Evolutionary conservation across 2,113 vertebrate species (phyloP), one percentile per base, ranked within the genome.

Genomic region (Asarcornis scutulata): DNA sequence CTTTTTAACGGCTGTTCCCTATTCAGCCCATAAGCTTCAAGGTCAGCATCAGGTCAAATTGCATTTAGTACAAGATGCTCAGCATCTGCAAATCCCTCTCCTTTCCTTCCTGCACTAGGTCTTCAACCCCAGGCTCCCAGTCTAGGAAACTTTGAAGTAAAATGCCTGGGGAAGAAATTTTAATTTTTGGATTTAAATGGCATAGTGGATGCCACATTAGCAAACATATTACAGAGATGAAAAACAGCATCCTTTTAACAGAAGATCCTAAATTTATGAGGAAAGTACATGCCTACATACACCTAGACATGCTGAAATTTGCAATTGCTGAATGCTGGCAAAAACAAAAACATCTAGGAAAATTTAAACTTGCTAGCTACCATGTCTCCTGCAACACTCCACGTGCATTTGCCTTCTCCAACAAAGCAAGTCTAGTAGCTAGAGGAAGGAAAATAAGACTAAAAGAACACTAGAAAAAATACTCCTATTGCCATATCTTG

Each of bases 11-110:
- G 34, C 50, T 94, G 53, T 50, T 91, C 44, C 40, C 64, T 93
- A 84, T 88, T 80, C 79, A 82, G 36, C 44, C 53, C 42, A 50
- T 86, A 69, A 91, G 34, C 38, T 82, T 91, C 64, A 95, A 95
- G 86, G 84, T 66, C 69, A 93, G 15, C 27, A 76, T 67, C 48
- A 84, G 68, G 95, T 76, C 68, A 91, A 59, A 88, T 72, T 71
- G 66, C 17, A n/a, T 18, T 68, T 44, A 82, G 32, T 34, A 80
- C 2, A 18, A 85, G 71, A 80, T 31, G 55, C 72, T 93, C 74
- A 69, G 48, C 56, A 58, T 31, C 64, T 76, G 66, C 42, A 88
- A 60, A 38, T 81, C n/a, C 52, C 13, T 77, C 46, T 92, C 34
- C n/a, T 27, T 44, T 27, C 52, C 14, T 9, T 22, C 7, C 7